phyloP scores from a whole-genome alignment of 1,140 invertebrate genomes.

The Panagrolaimus sp. region DNA sequence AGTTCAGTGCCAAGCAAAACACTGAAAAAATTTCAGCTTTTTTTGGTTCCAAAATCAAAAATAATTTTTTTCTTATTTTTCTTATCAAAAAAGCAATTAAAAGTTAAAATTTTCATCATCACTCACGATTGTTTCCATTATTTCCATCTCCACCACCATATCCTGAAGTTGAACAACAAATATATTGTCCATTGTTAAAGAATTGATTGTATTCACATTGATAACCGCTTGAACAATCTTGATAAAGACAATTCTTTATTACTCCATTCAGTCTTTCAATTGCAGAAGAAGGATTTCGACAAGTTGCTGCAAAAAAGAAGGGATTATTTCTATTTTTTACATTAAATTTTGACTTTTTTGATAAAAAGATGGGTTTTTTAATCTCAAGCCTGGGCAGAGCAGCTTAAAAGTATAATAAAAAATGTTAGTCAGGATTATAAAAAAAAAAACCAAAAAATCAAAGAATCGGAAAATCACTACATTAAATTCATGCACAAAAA shows the following conservation, averaged over 20 bases:
- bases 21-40: too few species aligned
- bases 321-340: background rate
- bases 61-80: too few species aligned
- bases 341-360: background rate
- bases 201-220: constrained; percentile 43
- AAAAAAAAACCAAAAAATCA: too few species aligned
- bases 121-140: constrained; percentile 22
- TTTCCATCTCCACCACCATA: constrained; percentile 24
- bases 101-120: constrained; percentile 13
- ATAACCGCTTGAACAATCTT: constrained; percentile 33
- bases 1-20: too few species aligned
- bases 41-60: too few species aligned
- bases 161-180: constrained; percentile 34
- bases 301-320: constrained; percentile 31
- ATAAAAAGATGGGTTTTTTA: constrained; percentile 2
- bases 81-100: background rate
- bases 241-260: constrained; percentile 47
- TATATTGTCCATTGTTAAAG: constrained; percentile 45
- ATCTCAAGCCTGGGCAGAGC: background rate
- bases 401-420: background rate
- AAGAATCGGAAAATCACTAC: too few species aligned
- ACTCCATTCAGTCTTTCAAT: constrained; percentile 29
- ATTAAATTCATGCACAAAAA: too few species aligned
- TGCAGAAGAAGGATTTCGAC: constrained; percentile 35
- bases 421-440: too few species aligned